Evolutionary conservation across 2,113 vertebrate species (phyloP).

Genomic region (Raja brachyura): DNA sequence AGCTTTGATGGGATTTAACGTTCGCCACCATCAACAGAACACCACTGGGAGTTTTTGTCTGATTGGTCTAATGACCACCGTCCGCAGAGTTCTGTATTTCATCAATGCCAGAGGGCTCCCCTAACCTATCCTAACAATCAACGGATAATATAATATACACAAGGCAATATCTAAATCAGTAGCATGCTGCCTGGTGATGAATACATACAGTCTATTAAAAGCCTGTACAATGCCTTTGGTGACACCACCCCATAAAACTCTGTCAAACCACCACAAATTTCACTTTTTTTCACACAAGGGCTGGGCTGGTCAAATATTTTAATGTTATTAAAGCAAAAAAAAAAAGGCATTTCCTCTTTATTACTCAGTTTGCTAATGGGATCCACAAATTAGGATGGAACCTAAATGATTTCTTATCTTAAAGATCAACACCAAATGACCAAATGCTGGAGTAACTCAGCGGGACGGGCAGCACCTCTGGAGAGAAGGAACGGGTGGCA

Average conservation of each 20-base stretch:
- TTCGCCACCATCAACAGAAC: constrained; percentile 22
- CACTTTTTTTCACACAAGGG: neutral
- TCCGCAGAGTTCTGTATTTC: neutral
- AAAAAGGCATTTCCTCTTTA: constrained; percentile 53
- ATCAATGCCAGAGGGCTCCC: constrained; percentile 34
- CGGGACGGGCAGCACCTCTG: too few species aligned
- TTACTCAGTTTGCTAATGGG: constrained; percentile 41
- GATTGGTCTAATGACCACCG: constrained; percentile 31
- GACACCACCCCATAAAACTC: constrained; percentile 16
- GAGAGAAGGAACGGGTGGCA: too few species aligned
- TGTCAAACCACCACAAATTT: neutral
- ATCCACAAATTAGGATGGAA: neutral
- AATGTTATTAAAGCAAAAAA: neutral
- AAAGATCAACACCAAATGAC: too few species aligned
- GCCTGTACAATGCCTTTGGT: neutral
- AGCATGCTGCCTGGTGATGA: neutral
- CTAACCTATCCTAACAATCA: constrained; percentile 21
- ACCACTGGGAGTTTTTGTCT: neutral
- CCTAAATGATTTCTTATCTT: neutral
- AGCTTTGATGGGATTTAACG: constrained; percentile 37
- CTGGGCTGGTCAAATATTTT: too few species aligned
- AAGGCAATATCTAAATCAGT: constrained; percentile 9
- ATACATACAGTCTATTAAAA: neutral
- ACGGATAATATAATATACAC: neutral
- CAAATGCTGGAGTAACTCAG: too few species aligned